Conservation (phyloP, 2,797 vertebrate genomes). For the Propithecus deckenii region DNA sequence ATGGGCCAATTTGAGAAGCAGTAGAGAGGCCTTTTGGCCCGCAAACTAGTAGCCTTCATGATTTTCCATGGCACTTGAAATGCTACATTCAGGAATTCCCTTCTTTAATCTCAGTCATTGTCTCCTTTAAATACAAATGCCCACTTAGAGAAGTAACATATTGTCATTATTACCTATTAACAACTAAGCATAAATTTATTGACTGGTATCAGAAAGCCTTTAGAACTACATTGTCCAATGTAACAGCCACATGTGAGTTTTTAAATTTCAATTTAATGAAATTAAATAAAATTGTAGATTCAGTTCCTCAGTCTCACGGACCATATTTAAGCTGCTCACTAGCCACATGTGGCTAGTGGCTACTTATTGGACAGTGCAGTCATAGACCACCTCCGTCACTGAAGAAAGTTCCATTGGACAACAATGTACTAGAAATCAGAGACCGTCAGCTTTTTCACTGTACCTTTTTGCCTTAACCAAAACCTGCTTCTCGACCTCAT, state of each 20-base stretch:
- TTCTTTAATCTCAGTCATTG: not conserved
- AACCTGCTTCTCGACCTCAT: not conserved
- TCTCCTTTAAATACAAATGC: conserved; percentile 38
- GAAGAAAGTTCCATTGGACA: not conserved
- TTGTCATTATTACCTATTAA: not conserved
- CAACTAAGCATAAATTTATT: not conserved
- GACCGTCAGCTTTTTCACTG: not conserved
- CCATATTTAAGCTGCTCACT: not conserved
- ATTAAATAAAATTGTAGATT: not conserved
- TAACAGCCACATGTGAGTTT: not conserved
- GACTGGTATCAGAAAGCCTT: not conserved
- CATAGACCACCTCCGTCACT: not conserved
- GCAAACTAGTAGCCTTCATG: not conserved
- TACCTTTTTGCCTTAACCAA: not conserved
- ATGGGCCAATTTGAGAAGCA: not conserved
- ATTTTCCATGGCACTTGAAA: not conserved
- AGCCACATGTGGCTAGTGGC: not conserved
- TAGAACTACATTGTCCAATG: not conserved
- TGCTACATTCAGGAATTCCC: not conserved
- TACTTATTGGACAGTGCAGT: not conserved
- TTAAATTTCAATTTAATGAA: not conserved
- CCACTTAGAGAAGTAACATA: not conserved
- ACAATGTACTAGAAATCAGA: not conserved
- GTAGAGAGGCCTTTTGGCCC: not conserved
- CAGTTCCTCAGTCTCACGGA: not conserved